phyloP scores from a whole-genome alignment of 1,140 invertebrate genomes.

The Neodiprion fabricii region DNA sequence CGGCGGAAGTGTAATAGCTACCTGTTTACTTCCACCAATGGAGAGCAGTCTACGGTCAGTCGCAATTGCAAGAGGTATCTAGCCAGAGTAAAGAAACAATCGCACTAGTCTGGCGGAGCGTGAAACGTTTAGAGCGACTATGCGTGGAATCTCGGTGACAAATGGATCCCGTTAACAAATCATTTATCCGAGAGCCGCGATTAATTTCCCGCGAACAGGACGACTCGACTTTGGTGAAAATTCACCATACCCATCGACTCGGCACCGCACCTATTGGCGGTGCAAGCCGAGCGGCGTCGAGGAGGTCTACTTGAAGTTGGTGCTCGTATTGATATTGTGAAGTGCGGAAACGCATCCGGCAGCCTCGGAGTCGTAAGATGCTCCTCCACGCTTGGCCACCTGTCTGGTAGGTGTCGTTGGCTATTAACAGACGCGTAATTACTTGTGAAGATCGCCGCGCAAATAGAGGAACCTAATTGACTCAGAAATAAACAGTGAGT shows the following conservation, averaged over 20 bases:
- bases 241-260: too few species aligned
- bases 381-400: slow-evolving; percentile 29
- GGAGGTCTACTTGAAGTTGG: neutral
- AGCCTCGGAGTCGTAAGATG: neutral
- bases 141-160: neutral
- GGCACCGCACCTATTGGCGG: too few species aligned
- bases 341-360: slow-evolving; percentile 6
- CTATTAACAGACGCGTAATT: slow-evolving; percentile 57
- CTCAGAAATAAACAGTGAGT: slow-evolving; percentile 56
- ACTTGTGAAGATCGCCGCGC: slow-evolving; percentile 51
- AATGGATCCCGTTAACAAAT: neutral
- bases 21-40: too few species aligned
- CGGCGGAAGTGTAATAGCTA: too few species aligned
- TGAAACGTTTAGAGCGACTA: neutral
- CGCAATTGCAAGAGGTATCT: too few species aligned
- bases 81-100: neutral
- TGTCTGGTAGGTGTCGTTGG: slow-evolving; percentile 55
- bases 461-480: slow-evolving; percentile 61
- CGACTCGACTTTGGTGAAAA: too few species aligned
- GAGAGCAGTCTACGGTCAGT: too few species aligned
- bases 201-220: too few species aligned
- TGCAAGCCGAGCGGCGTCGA: too few species aligned
- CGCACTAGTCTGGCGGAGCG: neutral
- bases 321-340: neutral
- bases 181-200: neutral